These are phyloP conservation scores for Drosophila insularis DNA, from an alignment of 1,140 invertebrate species.

Conservation along the genomic window DNA sequence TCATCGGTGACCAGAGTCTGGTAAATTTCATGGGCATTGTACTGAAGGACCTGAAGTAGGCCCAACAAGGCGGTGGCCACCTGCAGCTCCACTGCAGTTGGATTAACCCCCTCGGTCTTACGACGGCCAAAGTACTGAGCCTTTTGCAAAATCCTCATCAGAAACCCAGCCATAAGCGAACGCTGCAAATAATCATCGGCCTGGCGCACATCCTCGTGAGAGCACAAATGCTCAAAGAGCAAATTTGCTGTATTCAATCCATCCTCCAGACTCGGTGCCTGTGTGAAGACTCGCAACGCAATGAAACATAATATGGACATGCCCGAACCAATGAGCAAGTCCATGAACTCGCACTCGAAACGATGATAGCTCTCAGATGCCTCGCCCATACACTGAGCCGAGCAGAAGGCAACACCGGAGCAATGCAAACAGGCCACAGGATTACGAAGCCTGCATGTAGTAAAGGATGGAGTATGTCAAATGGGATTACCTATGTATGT, in stretches of 20 bases:
- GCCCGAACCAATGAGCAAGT: constrained; percentile 89
- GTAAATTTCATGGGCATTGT: constrained; percentile 95
- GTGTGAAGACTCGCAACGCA: constrained; percentile 89
- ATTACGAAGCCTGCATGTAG: constrained; percentile 83
- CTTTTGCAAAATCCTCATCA: constrained; percentile 88
- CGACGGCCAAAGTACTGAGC: constrained; percentile 85
- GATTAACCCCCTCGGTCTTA: constrained; percentile 80
- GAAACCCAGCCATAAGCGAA: constrained; percentile 89
- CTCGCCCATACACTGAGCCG: constrained; percentile 86
- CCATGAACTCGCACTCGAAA: constrained; percentile 91
- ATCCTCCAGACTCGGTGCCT: constrained; percentile 77
- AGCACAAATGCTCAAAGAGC: constrained; percentile 85
- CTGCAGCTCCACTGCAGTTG: constrained; percentile 84
- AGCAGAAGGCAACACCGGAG: constrained; percentile 90
- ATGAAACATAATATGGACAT: constrained; percentile 91
- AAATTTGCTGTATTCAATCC: constrained; percentile 82
- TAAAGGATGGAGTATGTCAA: accelerated
- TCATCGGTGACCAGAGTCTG: constrained; percentile 85
- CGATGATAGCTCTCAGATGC: constrained; percentile 89
- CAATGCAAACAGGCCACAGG: constrained; percentile 90
- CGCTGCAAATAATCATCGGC: constrained; percentile 90
- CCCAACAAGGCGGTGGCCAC: constrained; percentile 87
- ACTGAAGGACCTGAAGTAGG: constrained; percentile 92
- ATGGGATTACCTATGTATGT: neutral
- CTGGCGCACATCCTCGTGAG: constrained; percentile 86